Conservation (phyloP, 2,888 invertebrate species). For the Leucoma salicis region DNA sequence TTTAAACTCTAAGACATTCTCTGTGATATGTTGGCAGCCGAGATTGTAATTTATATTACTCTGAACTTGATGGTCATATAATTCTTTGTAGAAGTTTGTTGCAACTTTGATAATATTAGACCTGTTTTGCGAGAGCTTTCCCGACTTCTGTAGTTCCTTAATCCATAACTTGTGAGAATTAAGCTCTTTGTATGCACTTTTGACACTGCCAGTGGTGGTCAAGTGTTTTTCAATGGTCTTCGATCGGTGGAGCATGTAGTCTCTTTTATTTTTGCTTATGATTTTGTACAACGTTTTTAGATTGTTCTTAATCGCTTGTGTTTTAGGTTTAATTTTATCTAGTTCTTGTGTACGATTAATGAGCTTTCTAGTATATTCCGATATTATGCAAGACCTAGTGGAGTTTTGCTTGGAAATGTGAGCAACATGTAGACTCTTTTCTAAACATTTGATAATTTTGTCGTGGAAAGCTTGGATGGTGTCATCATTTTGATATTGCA, state of each 20-base stretch:
- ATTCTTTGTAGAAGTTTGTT: slow-evolving; percentile 1
- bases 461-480: not conserved
- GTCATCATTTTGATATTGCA: not conserved
- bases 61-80: not conserved
- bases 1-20: not conserved
- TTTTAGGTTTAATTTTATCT: slow-evolving; percentile 1
- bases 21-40: not conserved
- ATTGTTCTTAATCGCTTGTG: not conserved
- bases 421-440: not conserved
- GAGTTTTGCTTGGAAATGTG: not conserved
- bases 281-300: slow-evolving; percentile 1
- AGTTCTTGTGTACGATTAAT: not conserved
- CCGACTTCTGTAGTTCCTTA: not conserved
- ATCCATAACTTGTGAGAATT: slow-evolving; percentile 2
- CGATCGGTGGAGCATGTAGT: not conserved
- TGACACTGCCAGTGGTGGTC: not conserved
- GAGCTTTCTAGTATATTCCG: not conserved
- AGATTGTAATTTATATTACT: not conserved
- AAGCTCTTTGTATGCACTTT: slow-evolving; percentile 3
- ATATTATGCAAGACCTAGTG: not conserved
- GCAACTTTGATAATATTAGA: slow-evolving; percentile 1
- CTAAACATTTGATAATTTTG: slow-evolving; percentile 1
- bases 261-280: slow-evolving; percentile 1
- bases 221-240: slow-evolving; percentile 2
- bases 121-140: not conserved